phyloP scores from a whole-genome alignment of 2,113 vertebrate genomes.

The Perognathus longimembris region DNA sequence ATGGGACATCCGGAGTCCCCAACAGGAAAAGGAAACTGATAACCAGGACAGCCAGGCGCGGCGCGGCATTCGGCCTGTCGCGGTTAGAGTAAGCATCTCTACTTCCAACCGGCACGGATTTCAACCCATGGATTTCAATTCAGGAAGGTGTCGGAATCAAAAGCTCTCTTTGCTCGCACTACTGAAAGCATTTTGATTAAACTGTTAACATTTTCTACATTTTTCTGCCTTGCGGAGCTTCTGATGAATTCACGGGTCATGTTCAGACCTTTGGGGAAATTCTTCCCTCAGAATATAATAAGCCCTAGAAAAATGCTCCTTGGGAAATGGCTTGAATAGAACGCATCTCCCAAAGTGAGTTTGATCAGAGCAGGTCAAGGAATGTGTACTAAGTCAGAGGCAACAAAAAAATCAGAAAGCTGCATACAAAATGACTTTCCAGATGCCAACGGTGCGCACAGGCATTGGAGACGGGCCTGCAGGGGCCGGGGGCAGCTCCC shows the following conservation, averaged over 20 bases:
- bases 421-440: not conserved
- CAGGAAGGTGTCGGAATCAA: not conserved
- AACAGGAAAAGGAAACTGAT: not conserved
- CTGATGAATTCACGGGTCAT: not conserved
- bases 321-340: not conserved
- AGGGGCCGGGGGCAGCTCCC: not conserved
- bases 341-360: constrained; percentile 21
- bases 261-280: not conserved
- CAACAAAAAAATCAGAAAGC: not conserved
- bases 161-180: not conserved
- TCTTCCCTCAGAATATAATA: not conserved
- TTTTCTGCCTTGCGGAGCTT: not conserved
- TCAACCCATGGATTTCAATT: not conserved
- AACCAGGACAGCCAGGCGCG: not conserved
- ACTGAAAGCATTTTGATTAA: not conserved
- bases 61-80: not conserved
- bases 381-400: not conserved
- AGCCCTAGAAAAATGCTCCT: not conserved
- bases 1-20: not conserved
- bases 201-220: not conserved
- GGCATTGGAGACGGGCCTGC: not conserved
- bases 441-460: not conserved
- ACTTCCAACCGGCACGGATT: constrained; percentile 4
- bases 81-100: not conserved
- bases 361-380: not conserved